Base-by-base conservation (phyloP, 2,888 invertebrate genomes). In the Drosophila dives region DNA sequence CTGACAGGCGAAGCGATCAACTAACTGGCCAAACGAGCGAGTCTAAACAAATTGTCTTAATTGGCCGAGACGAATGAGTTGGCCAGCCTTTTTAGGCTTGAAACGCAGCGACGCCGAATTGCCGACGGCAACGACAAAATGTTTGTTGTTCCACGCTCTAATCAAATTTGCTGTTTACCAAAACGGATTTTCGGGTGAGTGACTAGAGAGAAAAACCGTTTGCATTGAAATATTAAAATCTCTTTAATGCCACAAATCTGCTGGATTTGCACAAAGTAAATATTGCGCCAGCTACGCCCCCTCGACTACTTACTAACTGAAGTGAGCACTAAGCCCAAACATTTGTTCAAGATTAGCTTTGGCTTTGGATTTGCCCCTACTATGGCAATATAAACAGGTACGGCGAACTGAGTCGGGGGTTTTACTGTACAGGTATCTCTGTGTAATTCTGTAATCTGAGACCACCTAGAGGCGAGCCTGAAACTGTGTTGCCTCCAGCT, bases 41-140 rank as follows among this genome's bases (percentile, higher is more conserved):
- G 75, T 73, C 77, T 69, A 76, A 81, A 80, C 81, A 81, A 81
- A 81, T 81, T 81, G 80, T 83, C 83, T 81, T 83, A 81, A 81
- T 83, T 81, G 81, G 81, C 83, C 83, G 72, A 76, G 80, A 80
- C 81, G 81, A 81, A 81, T 81, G 77, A 65, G 66, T 76, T 58
- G 62, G 56, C 38, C 64, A 55, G 68, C 76, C 80, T 67, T 80
- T 79, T 80, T 75, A 62, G 76, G 83, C 59, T 65, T 54, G 54
- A 62, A 60, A 54, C 63, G 20, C 50, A n/a, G 26, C 53, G 61
- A 38, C 54, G 53, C 51, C 48, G 15, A 49, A 15, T n/a, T 34
- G 70, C 65, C 79, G 60, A 17, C 54, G 75, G 55, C 78, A 61
- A 62, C 64, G 65, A 67, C 72, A 73, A 77, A 78, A 68, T 67